phyloP scores from a whole-genome alignment of 1,140 invertebrate genomes.

The Drosophila elegans region DNA sequence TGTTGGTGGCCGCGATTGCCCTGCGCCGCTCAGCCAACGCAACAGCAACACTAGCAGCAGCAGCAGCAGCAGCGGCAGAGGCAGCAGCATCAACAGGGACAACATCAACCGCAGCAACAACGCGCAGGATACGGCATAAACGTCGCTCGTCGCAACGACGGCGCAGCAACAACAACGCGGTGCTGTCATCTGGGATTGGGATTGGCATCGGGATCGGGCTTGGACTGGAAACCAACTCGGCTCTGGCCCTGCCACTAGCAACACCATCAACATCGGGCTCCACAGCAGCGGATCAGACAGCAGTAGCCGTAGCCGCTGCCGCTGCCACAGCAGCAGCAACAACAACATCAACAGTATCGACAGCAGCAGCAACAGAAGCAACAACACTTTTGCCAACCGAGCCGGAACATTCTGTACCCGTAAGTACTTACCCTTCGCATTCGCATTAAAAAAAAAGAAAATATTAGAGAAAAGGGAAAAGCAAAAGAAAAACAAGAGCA shows the following conservation, averaged over 20 bases:
- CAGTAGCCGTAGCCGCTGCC: conserved; percentile 24
- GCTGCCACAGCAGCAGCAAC: conserved; percentile 35
- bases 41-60: conserved; percentile 35
- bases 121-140: conserved; percentile 65
- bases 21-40: conserved; percentile 59
- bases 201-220: conserved; percentile 38
- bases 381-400: conserved; percentile 81
- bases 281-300: conserved; percentile 44
- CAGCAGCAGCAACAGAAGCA: conserved; percentile 51
- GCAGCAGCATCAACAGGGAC: conserved; percentile 18
- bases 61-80: conserved; percentile 20
- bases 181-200: conserved; percentile 48
- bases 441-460: neutral
- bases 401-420: conserved; percentile 85
- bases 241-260: conserved; percentile 82
- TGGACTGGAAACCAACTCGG: conserved; percentile 53
- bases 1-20: conserved; percentile 69
- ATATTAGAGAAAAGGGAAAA: neutral
- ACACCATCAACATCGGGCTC: conserved; percentile 54
- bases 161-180: conserved; percentile 54
- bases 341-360: conserved; percentile 24
- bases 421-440: conserved; percentile 64
- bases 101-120: conserved; percentile 42
- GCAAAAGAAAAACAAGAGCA: conserved; percentile 4
- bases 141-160: conserved; percentile 65